Evolutionary conservation across 2,113 vertebrate genomes (phyloP), one percentile per base, ranked within the genome.

Genomic region (Plectropomus leopardus): DNA sequence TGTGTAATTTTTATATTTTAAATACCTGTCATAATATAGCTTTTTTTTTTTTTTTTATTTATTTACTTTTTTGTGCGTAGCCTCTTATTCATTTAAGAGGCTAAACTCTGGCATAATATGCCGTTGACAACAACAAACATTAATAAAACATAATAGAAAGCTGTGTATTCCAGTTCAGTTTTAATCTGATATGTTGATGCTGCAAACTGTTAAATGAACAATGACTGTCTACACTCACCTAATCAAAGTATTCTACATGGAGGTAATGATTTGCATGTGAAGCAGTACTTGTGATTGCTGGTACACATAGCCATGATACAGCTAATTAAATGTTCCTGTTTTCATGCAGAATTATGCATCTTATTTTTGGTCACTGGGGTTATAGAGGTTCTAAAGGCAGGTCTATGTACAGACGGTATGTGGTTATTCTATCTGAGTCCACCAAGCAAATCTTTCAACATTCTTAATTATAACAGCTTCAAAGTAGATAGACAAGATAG

Each of bases 81-180:
- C 7, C 24, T 32, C 10, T 50, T 54, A 15, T 11, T 53, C 26
- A 23, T 63, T 60, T 47, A 45, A 65, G 45, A 60, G 30, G 28
- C 45, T 60, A 13, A 48, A 76, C 40, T 26, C 23, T 47, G 13
- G 34, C 10, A 47, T 55, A 0, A 5, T 21, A 23, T 26, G 13
- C 42, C 42, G 19, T 44, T 54, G 26, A 19, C 68, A 50, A 16
- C 53, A 59, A 19, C 54, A 2, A 48, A 48, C 2, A 47, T 40
- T 11, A 51, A 78, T 60, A 28, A 26, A 76, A 34, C 19, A 14
- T 11, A 51, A 78, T 60, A 28, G n/a, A 76, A 34, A 23, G 17
- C 14, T 5, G 59, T 54, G 53, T 40, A 72, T 54, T 47, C 24
- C 44, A 19, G 28, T n/a, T 67, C 14, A 2, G 47, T 71, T 72